Conservation (phyloP, 1,140 invertebrate genomes). For the Lanistes nyassanus region DNA sequence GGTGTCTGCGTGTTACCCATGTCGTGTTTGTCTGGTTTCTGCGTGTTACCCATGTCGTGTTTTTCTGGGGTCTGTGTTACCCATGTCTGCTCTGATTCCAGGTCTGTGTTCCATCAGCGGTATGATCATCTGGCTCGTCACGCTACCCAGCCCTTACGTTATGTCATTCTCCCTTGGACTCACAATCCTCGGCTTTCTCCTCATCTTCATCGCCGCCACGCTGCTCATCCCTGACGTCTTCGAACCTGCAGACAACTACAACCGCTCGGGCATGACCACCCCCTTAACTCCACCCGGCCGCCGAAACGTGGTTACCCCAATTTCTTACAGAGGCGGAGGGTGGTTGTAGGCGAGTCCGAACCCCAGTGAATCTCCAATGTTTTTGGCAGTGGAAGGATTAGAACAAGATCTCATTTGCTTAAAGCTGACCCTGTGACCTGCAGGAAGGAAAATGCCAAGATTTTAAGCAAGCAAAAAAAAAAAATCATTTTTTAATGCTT, state of each 20-base stretch:
- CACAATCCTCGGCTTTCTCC: constrained; percentile 37
- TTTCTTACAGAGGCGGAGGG: constrained; percentile 14
- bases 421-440: not conserved
- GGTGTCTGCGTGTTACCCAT: too few species aligned
- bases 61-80: too few species aligned
- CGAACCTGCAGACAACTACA: constrained; percentile 29
- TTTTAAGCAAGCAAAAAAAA: too few species aligned
- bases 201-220: constrained; percentile 40
- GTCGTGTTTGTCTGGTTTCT: too few species aligned
- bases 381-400: not conserved
- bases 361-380: not conserved
- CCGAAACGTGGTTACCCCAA: constrained; percentile 17
- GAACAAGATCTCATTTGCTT: not conserved
- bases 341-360: constrained; percentile 18
- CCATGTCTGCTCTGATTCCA: constrained; percentile 22
- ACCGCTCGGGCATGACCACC: constrained; percentile 13
- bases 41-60: too few species aligned
- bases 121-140: constrained; percentile 38
- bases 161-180: constrained; percentile 47
- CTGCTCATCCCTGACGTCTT: constrained; percentile 45
- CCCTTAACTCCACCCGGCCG: not conserved
- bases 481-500: too few species aligned
- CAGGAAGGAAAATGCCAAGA: too few species aligned
- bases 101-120: constrained; percentile 36
- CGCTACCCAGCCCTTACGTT: constrained; percentile 37